Evolutionary conservation across 2,888 invertebrate genomes (phyloP).

Genomic region (Ennomos erosarius): DNA sequence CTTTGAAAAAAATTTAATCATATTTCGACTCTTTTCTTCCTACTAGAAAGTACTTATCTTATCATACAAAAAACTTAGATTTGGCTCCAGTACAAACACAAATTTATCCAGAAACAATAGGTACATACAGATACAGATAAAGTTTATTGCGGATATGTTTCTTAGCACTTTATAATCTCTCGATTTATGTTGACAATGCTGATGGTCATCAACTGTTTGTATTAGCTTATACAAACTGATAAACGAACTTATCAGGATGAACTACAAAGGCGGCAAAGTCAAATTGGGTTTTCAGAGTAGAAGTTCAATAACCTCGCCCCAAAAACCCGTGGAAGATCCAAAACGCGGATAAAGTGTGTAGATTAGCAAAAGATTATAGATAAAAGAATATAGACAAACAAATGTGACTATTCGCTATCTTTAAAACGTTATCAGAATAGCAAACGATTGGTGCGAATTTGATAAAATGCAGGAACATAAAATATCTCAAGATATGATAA

Average conservation of each 20-base stretch:
- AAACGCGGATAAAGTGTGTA: slow-evolving; percentile 14
- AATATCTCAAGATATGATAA: slow-evolving; percentile 49
- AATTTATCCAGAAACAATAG: slow-evolving; percentile 1
- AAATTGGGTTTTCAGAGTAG: slow-evolving; percentile 16
- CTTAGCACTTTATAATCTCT: slow-evolving; percentile 15
- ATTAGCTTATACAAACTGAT: slow-evolving; percentile 14
- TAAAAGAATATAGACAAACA: slow-evolving; percentile 20
- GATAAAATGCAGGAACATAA: slow-evolving; percentile 63
- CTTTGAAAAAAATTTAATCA: too few species aligned
- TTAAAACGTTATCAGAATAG: slow-evolving; percentile 49
- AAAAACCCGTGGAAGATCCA: slow-evolving; percentile 13
- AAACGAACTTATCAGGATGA: slow-evolving; percentile 9
- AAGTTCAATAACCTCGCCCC: slow-evolving; percentile 23
- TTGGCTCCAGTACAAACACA: too few species aligned
- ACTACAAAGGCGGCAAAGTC: slow-evolving; percentile 11
- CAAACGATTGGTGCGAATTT: slow-evolving; percentile 57
- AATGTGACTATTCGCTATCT: slow-evolving; percentile 45
- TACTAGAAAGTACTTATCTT: too few species aligned
- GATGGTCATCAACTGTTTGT: background rate
- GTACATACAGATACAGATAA: background rate
- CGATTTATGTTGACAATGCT: slow-evolving; percentile 15
- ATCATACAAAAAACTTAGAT: too few species aligned
- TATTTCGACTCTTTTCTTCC: too few species aligned
- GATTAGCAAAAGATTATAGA: slow-evolving; percentile 11
- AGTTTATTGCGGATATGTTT: slow-evolving; percentile 10